phyloP scores from a whole-genome alignment of 2,888 invertebrate genomes.

The Coecobrya sp. region DNA sequence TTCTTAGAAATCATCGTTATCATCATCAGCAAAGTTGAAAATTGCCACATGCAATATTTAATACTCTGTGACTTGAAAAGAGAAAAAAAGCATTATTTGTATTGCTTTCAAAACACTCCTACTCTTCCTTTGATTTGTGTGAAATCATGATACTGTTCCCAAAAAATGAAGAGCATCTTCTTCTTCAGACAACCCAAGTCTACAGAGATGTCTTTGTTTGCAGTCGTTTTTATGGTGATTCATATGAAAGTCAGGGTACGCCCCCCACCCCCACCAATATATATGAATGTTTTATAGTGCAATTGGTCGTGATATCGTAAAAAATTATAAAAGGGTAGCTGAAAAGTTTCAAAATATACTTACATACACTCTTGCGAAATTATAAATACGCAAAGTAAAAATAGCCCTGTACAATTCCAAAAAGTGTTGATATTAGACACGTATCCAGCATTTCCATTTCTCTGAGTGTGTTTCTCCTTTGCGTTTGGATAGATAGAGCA shows the following conservation, averaged over 20 bases:
- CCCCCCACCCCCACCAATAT: slow-evolving; percentile 49
- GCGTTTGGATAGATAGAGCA: too few species aligned
- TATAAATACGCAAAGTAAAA: background rate
- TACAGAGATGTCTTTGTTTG: slow-evolving; percentile 19
- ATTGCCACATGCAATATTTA: slow-evolving; percentile 65
- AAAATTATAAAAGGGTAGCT: background rate
- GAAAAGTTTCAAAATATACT: background rate
- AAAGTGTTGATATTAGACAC: background rate
- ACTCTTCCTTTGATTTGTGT: slow-evolving; percentile 67
- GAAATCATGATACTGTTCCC: slow-evolving; percentile 37
- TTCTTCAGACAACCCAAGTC: background rate
- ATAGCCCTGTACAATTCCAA: background rate
- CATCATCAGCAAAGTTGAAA: slow-evolving; percentile 63
- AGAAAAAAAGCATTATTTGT: slow-evolving; percentile 33
- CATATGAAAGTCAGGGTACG: slow-evolving; percentile 53
- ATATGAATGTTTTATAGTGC: slow-evolving; percentile 24
- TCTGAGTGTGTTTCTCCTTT: too few species aligned
- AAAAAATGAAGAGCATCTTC: slow-evolving; percentile 44
- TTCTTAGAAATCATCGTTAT: slow-evolving; percentile 65
- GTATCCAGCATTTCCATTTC: background rate
- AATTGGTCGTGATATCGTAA: background rate
- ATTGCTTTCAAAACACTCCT: slow-evolving; percentile 63
- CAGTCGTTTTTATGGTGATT: slow-evolving; percentile 36
- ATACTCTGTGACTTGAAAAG: slow-evolving; percentile 32
- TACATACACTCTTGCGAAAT: slow-evolving; percentile 2